Percentiles rank a stretch among this genome's conserved stretches.
These are phyloP conservation scores for Tetranychus piercei DNA, from an alignment of 2,888 invertebrate species.

Conservation along the genomic window DNA sequence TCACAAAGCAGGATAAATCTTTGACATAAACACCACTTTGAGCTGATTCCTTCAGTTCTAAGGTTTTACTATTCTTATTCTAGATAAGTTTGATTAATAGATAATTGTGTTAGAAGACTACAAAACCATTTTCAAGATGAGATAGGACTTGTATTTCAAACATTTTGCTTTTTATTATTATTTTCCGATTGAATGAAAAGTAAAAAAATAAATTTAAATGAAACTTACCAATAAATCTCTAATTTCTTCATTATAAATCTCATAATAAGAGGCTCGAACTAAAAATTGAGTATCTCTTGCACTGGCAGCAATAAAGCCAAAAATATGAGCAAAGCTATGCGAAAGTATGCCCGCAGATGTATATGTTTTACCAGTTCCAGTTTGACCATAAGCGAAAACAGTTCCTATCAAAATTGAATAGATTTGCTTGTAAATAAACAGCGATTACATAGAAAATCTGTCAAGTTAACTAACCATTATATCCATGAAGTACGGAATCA, in stretches of 20 bases:
- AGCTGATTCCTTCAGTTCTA: conserved; percentile 84
- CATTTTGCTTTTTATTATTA: too few relatives aligned
- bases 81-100: neutral
- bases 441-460: neutral
- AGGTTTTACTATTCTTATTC: conserved; percentile 34
- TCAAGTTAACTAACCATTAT: conserved; percentile 55
- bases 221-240: conserved; percentile 57
- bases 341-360: conserved; percentile 98
- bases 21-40: conserved; percentile 96
- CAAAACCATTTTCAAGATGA: neutral
- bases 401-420: conserved; percentile 34
- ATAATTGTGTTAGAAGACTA: neutral
- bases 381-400: conserved; percentile 45
- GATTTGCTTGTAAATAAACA: neutral
- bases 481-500: conserved; percentile 75
- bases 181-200: too few relatives aligned
- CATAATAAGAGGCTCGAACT: conserved; percentile 89
- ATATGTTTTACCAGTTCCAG: conserved; percentile 92
- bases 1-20: conserved; percentile 90
- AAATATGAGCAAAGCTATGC: conserved; percentile 96
- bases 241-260: conserved; percentile 98
- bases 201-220: too few relatives aligned
- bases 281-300: conserved; percentile 72
- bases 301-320: conserved; percentile 87
- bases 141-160: too few relatives aligned